Conservation (phyloP, 2,888 invertebrate species). For the Diaperis boleti region DNA sequence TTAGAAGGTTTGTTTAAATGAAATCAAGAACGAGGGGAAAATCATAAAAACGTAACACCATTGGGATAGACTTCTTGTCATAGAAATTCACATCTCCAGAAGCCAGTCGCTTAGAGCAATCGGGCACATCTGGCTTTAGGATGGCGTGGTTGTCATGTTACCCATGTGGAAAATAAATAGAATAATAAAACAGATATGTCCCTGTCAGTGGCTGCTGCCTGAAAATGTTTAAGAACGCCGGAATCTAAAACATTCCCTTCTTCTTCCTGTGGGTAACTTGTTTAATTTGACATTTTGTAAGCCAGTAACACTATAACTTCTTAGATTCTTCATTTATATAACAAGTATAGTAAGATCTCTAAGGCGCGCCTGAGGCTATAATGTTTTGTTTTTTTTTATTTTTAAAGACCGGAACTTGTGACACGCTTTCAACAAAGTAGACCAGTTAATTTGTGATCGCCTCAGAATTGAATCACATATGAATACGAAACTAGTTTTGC, state of each 20-base stretch:
- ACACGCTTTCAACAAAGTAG: too few species aligned
- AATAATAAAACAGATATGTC: constrained; percentile 56
- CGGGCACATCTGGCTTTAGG: constrained; percentile 52
- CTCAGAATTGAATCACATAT: too few species aligned
- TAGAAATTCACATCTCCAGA: constrained; percentile 46
- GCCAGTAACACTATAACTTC: too few species aligned
- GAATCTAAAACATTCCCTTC: constrained; percentile 8
- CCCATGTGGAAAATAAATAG: constrained; percentile 53
- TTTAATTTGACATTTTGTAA: constrained; percentile 2
- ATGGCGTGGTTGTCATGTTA: constrained; percentile 48
- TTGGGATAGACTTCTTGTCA: constrained; percentile 44
- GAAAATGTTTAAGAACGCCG: constrained; percentile 39
- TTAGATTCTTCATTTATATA: too few species aligned
- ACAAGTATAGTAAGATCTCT: too few species aligned
- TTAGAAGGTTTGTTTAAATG: constrained; percentile 30
- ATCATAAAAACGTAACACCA: constrained; percentile 33
- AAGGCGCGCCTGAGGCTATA: too few species aligned
- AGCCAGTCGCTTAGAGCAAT: constrained; percentile 45
- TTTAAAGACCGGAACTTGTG: too few species aligned
- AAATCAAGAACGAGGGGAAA: constrained; percentile 14
- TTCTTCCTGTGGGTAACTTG: not conserved
- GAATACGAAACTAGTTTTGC: too few species aligned
- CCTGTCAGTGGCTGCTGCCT: constrained; percentile 49
- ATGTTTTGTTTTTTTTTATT: too few species aligned
- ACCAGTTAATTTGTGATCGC: too few species aligned